Percentiles rank a stretch among this genome's conserved stretches.
phyloP scores from a whole-genome alignment of 2,113 vertebrate species.

The Gambusia holbrooki region DNA sequence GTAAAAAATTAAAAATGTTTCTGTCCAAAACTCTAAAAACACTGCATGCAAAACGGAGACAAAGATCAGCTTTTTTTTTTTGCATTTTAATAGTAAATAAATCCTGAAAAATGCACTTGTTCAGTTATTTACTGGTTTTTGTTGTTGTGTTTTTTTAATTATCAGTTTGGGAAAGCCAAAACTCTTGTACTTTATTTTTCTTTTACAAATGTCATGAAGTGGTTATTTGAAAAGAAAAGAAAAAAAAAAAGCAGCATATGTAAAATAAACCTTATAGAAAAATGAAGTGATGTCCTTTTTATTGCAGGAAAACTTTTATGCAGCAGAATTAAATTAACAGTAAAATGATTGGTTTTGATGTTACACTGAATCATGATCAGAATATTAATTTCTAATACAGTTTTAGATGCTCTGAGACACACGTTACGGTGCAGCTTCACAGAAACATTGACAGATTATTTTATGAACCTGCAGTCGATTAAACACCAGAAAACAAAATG shows the following conservation, averaged over 20 bases:
- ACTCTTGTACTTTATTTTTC: conserved; percentile 60
- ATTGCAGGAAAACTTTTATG: not conserved
- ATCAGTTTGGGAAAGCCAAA: conserved; percentile 71
- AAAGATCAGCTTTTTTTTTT: conserved; percentile 27
- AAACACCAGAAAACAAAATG: not conserved
- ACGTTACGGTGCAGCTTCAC: not conserved
- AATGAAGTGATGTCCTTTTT: conserved; percentile 10
- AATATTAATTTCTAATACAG: conserved; percentile 27
- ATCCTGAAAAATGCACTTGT: conserved; percentile 15
- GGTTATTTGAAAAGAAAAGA: conserved; percentile 50
- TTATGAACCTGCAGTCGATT: conserved; percentile 24
- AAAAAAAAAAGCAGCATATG: conserved; percentile 68
- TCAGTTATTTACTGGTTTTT: conserved; percentile 27
- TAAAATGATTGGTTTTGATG: conserved; percentile 30
- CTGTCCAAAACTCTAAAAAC: conserved; percentile 29
- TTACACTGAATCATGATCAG: conserved; percentile 23
- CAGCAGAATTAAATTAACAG: not conserved
- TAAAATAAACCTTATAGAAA: conserved; percentile 80
- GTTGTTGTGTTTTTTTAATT: conserved; percentile 23
- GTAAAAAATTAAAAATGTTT: conserved; percentile 37
- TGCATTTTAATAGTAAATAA: conserved; percentile 36
- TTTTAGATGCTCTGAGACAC: conserved; percentile 2
- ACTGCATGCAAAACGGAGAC: conserved; percentile 66
- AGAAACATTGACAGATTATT: conserved; percentile 16
- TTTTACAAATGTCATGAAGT: conserved; percentile 69